Evolutionary conservation across 1,140 invertebrate species (phyloP).

Genomic region (Rhynchophorus ferrugineus): DNA sequence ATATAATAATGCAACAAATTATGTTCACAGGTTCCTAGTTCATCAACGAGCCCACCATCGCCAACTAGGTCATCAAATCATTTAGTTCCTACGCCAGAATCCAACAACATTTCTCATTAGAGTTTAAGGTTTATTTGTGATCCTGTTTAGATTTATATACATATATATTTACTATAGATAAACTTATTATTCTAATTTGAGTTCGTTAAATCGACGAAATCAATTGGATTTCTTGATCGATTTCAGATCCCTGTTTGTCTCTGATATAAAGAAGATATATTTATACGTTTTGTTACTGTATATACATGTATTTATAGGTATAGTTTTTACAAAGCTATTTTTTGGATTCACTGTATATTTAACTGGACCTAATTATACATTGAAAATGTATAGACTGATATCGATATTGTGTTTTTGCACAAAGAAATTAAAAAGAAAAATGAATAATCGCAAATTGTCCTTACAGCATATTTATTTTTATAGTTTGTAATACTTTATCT

Average conservation of each 20-base stretch:
- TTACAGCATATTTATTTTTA: constrained; percentile 22
- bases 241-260: no score
- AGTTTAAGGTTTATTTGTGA: constrained; percentile 2
- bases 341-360: no score
- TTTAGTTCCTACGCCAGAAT: background rate
- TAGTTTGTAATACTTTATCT: constrained; percentile 10
- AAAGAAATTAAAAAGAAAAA: background rate
- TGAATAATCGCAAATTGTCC: constrained; percentile 5
- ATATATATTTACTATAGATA: background rate
- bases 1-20: no score
- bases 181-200: no score
- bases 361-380: background rate
- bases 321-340: background rate
- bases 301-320: background rate
- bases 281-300: constrained; percentile 6
- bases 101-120: constrained; percentile 17
- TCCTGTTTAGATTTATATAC: background rate
- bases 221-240: no score
- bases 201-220: no score
- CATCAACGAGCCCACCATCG: background rate
- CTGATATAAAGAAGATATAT: no score
- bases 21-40: background rate
- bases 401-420: constrained; percentile 11
- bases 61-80: background rate
- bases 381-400: constrained; percentile 16